These are phyloP conservation scores for Cheilosia variabilis DNA, from an alignment of 2,888 invertebrate genomes.

Conservation along the genomic window DNA sequence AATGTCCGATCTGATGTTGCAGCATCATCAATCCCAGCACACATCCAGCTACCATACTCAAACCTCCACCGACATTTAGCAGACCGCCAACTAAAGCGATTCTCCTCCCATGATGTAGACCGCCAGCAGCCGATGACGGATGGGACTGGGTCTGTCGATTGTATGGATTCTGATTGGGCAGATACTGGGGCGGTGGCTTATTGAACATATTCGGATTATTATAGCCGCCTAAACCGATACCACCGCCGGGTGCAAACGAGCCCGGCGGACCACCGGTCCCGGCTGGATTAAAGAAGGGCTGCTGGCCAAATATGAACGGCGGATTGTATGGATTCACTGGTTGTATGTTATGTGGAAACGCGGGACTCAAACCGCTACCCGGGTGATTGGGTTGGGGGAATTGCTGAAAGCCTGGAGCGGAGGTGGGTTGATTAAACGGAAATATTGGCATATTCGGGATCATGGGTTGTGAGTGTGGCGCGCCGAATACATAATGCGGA, in stretches of 20 bases:
- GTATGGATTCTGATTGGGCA: conserved; percentile 82
- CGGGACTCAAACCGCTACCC: conserved; percentile 82
- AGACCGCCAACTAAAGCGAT: conserved; percentile 46
- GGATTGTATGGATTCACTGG: conserved; percentile 83
- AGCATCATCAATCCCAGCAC: conserved; percentile 62
- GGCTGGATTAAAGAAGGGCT: conserved; percentile 81
- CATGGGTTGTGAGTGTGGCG: conserved; percentile 82
- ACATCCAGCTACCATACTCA: conserved; percentile 65
- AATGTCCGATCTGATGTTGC: conserved; percentile 57
- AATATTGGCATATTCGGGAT: conserved; percentile 83
- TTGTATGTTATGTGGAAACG: conserved; percentile 81
- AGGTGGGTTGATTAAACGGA: conserved; percentile 82
- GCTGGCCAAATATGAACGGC: conserved; percentile 83
- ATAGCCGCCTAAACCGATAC: conserved; percentile 79
- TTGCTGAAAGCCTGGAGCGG: conserved; percentile 83
- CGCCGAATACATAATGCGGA: conserved; percentile 83
- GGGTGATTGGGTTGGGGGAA: conserved; percentile 84
- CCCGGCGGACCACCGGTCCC: conserved; percentile 83
- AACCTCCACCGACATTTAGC: conserved; percentile 62
- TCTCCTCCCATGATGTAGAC: conserved; percentile 67
- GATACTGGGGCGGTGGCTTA: conserved; percentile 83
- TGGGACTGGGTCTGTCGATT: conserved; percentile 82
- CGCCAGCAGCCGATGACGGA: conserved; percentile 79
- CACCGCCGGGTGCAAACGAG: conserved; percentile 78
- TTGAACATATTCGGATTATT: conserved; percentile 83